Evolutionary conservation across 1,140 invertebrate species (phyloP), one percentile per base, ranked within the genome.

Genomic region (Sycophaga agraensis): DNA sequence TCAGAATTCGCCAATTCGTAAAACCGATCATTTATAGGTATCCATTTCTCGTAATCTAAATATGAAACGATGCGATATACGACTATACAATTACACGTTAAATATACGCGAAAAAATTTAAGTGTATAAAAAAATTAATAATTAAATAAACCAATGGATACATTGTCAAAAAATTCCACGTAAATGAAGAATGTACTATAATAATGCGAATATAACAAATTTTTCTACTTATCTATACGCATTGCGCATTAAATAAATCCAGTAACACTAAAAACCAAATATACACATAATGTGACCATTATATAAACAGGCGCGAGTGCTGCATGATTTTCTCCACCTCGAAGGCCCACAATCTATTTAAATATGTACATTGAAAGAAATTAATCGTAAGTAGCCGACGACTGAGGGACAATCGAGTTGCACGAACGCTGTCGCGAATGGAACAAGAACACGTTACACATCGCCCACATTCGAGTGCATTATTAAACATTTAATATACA

Each of bases 171-270:
- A 28, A 54, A 43, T 58, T 49, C 59, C 34, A 55, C 56, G 54
- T 70, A 63, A 62, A 58, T 69, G 45, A 67, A 68, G 65, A 26
- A 37, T 57, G 65, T 59, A 73, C 63, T 31, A 31, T 31, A 6
- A 31, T 11, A 56, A 61, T 59, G 58, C 40, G 63, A 58, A 56
- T 56, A 65, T 70, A 40, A 49, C 66, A 67, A 63, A 68, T 76
- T 78, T 78, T 78, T 78, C 74, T 78, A 76, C 75, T 74, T 75
- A 75, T 73, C 70, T 74, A 74, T 73, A 69, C 61, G 73, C 71
- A 68, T 58, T 69, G 28, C 31, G 34, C 67, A 61, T 65, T 64
- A 66, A 61, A 66, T 56, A 66, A n/a, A n/a, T n/a, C n/a, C 65
- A 61, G 64, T 67, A 54, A 65, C 31, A 63, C 28, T 62, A 65